Evolutionary conservation across 2,888 invertebrate species (phyloP), one percentile per base, ranked within the genome.

Genomic region (Eupithecia vulgata): DNA sequence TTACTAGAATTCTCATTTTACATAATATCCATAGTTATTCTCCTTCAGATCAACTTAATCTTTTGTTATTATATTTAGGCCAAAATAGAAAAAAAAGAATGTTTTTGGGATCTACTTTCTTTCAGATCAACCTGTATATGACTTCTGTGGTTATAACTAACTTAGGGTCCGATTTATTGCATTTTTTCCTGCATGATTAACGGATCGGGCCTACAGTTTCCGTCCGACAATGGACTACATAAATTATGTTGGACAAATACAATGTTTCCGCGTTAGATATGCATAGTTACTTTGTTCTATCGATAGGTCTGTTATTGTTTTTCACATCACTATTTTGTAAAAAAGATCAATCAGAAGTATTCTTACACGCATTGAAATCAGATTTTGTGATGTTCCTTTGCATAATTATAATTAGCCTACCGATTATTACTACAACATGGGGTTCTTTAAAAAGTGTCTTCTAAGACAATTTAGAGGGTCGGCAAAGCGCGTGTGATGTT

Each of bases 101-200:
- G 4, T 30, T 4, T 3, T 30, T n/a, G n/a, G n/a, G n/a, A n/a
- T n/a, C n/a, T 30, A 30, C 30, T 30, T 30, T n/a, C n/a, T 30
- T 62, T 21, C 21, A 17, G 21, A 12, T 37, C 74, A 71, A 7
- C 48, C 71, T 74, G 40, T 74, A 62, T 10, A 10, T 73, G 62
- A 70, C 52, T 71, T 67, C 65, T 71, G 70, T 68, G 72, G 68
- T 71, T 40, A 42, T 30, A 68, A 70, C 74, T 68, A 62, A 72
- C 74, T 78, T 70, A 72, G 78, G 77, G 77, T 76, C 78, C 79
- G 81, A 85, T 87, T 87, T 87, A 87, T 87, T 83, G 84, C 86
- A 87, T 90, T 92, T 93, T 93, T 93, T 92, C 89, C 85, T 85
- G 85, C 82, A 88, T 89, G 88, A 93, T 92, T 91, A 93, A 89